These are phyloP conservation scores for Montipora capitata DNA, from an alignment of 92 coral and sea anemone species.

Conservation along the genomic window DNA sequence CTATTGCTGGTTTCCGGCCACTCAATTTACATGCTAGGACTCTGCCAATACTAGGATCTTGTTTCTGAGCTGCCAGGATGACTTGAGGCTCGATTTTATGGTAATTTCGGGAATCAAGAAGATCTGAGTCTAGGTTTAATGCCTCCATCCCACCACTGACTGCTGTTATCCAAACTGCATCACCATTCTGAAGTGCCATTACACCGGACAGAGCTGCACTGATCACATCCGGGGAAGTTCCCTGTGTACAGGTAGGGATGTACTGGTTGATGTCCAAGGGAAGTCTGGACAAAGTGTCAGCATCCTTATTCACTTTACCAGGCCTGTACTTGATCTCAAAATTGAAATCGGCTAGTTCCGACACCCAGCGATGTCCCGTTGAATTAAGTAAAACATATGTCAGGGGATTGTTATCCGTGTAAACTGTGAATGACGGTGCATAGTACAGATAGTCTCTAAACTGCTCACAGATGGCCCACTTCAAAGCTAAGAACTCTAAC, in stretches of 20 bases:
- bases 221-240: constrained; percentile 43
- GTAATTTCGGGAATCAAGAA: constrained; percentile 3
- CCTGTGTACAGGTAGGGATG: constrained; percentile 43
- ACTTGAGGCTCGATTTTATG: constrained; percentile 1
- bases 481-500: constrained; percentile 56
- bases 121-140: constrained; percentile 1
- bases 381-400: too few relatives aligned
- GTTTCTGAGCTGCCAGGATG: constrained; percentile 39
- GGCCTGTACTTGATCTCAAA: constrained; percentile 56
- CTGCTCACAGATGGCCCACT: constrained; percentile 60
- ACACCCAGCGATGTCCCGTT: constrained; percentile 24
- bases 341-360: constrained; percentile 57
- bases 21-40: constrained; percentile 1
- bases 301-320: constrained; percentile 44
- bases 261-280: constrained; percentile 57
- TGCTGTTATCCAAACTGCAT: constrained; percentile 36
- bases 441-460: constrained; percentile 46
- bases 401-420: too few relatives aligned
- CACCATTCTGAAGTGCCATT: constrained; percentile 45
- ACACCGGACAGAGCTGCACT: constrained; percentile 44
- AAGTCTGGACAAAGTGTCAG: constrained; percentile 52
- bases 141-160: not conserved
- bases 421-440: constrained; percentile 18
- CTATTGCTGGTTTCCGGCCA: not conserved
- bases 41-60: constrained; percentile 24